Conservation (phyloP, 2,797 vertebrate genomes). For the Sternotherus odoratus region DNA sequence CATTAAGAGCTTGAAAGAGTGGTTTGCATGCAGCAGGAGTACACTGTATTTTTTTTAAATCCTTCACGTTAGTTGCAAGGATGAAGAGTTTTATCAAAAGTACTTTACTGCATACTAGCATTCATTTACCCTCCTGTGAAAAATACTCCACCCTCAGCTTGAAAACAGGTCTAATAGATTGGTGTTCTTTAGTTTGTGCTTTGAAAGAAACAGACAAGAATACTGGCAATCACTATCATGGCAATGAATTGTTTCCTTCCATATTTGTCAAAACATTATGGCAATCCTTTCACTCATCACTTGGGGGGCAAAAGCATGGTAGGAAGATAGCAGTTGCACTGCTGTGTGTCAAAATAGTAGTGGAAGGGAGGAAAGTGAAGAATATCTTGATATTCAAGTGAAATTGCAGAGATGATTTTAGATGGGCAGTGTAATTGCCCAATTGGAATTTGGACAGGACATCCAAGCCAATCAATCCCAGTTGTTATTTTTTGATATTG, state of each 20-base stretch:
- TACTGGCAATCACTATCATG: not conserved
- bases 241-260: not conserved
- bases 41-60: not conserved
- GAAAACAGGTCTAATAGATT: not conserved
- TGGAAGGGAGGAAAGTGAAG: not conserved
- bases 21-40: not conserved
- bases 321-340: not conserved
- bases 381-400: not conserved
- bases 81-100: not conserved
- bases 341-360: not conserved
- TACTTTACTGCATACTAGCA: not conserved
- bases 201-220: not conserved
- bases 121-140: not conserved
- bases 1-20: not conserved
- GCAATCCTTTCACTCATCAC: not conserved
- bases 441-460: not conserved
- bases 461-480: not conserved
- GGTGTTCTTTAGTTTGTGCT: not conserved
- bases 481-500: not conserved
- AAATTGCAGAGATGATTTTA: not conserved
- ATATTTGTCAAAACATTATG: not conserved
- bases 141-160: not conserved
- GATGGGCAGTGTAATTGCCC: not conserved
- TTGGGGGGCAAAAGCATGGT: not conserved
- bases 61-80: not conserved